These are phyloP conservation scores for Penaeus chinensis DNA, from an alignment of 1,140 invertebrate genomes.

Conservation along the genomic window DNA sequence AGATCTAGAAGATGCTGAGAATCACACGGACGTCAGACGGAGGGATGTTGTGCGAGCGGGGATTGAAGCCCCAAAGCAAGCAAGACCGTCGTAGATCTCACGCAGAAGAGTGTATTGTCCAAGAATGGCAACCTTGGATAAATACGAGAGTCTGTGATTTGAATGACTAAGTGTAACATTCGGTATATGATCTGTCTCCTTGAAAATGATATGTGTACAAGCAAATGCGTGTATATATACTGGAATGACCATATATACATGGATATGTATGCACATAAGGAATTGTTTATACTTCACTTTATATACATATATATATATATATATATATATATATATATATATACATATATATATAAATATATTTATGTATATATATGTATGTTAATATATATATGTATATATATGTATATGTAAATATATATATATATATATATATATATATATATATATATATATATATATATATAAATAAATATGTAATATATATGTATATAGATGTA, in stretches of 20 bases:
- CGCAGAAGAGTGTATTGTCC: too few species aligned
- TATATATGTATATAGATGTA: too few species aligned
- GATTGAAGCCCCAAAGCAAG: too few species aligned
- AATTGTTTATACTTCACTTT: background rate
- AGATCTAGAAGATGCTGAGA: background rate
- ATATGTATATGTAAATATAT: too few species aligned
- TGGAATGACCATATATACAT: conserved; percentile 6
- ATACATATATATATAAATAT: background rate
- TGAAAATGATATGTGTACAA: background rate
- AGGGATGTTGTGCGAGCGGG: background rate
- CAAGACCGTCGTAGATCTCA: too few species aligned
- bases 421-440: too few species aligned
- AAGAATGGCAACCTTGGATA: too few species aligned
- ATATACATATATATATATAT: background rate
- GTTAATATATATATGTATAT: too few species aligned
- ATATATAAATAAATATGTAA: too few species aligned
- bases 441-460: too few species aligned
- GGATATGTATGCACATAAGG: background rate
- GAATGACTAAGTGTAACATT: too few species aligned
- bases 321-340: conserved; percentile 6
- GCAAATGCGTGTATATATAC: conserved; percentile 5
- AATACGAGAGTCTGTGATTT: too few species aligned
- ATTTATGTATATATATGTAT: background rate
- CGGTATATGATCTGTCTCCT: background rate
- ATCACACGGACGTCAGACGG: background rate